Base-by-base conservation (phyloP, 1,140 invertebrate species). In the Rhizoglyphus robini region DNA sequence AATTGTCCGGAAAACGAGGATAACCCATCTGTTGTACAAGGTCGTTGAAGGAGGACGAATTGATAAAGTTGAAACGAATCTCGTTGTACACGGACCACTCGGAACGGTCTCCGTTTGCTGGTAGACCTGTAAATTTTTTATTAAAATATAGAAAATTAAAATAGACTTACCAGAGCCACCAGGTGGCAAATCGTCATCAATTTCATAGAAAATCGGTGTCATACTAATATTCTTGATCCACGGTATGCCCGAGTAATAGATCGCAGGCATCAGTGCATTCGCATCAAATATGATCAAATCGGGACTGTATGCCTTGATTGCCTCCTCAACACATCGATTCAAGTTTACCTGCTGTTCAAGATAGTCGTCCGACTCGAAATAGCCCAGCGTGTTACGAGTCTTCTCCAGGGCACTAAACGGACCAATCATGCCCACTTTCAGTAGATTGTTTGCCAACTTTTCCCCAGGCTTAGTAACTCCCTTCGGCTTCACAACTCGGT, bases 291-390 rank as follows among this genome's bases (percentile, higher is more conserved):
- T 25, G 13, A 64, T 64, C 58, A 64, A 13, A 31, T 64, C 62
- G 11, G 62, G 62, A 15, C 63, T 64, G 13, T 73, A 72, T 74
- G 61, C 57, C 74, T 49, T 74, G 70, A 57, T 57, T 11, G 23
- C 51, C 23, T 57, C 13, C 23, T 57, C 23, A 23, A 57, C 23
- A 23, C 23, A 11, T 13, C 11, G 13, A 30, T 57, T 57, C 20
- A 20, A 13, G 13, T 46, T 15, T 23, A 46, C 41, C 23, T 30
- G 13, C 13, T 30, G 13, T 11, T 11, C 51, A 30, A 11, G 11
- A 13, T 46, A 46, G 41, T 46, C 23, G 41, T 46, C 23, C 41
- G 41, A 46, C 15, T 46, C 15, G 41, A 46, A 23, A 23, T 23
- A 23, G 41, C 15, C 41, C 15, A 46, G 23, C 23, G 23, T 15